phyloP scores from a whole-genome alignment of 2,888 invertebrate genomes.

The Leptinotarsa tumamoca region DNA sequence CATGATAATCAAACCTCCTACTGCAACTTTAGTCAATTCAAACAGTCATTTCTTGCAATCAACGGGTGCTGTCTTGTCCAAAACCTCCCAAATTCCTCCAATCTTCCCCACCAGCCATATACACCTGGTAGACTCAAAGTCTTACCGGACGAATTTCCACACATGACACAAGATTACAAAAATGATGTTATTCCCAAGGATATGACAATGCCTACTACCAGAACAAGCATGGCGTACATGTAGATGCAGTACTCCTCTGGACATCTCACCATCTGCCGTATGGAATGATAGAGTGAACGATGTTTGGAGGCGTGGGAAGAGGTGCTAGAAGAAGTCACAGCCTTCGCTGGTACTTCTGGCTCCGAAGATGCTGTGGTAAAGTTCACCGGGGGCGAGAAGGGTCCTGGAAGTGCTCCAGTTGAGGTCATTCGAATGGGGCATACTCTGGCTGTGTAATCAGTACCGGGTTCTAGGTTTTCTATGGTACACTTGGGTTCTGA shows the following conservation, averaged over 20 bases:
- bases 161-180: constrained; percentile 48
- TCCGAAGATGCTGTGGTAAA: constrained; percentile 69
- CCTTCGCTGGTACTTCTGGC: constrained; percentile 63
- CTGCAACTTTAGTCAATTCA: no score
- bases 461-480: constrained; percentile 79
- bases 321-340: constrained; percentile 53
- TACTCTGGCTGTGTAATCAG: constrained; percentile 83
- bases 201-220: constrained; percentile 59
- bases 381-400: constrained; percentile 76
- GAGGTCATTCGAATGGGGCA: constrained; percentile 78
- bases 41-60: no score
- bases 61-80: not conserved
- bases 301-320: constrained; percentile 47
- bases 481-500: constrained; percentile 73
- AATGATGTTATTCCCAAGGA: constrained; percentile 56
- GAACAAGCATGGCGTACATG: constrained; percentile 64
- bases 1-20: no score
- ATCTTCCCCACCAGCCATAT: not conserved
- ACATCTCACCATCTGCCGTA: constrained; percentile 59
- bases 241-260: constrained; percentile 73
- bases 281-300: constrained; percentile 47
- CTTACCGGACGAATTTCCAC: constrained; percentile 8
- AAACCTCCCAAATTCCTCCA: constrained; percentile 17
- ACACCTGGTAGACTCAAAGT: not conserved
- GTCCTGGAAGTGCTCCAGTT: constrained; percentile 74